Evolutionary conservation across 2,113 vertebrate species (phyloP).

Genomic region (Etheostoma cragini): DNA sequence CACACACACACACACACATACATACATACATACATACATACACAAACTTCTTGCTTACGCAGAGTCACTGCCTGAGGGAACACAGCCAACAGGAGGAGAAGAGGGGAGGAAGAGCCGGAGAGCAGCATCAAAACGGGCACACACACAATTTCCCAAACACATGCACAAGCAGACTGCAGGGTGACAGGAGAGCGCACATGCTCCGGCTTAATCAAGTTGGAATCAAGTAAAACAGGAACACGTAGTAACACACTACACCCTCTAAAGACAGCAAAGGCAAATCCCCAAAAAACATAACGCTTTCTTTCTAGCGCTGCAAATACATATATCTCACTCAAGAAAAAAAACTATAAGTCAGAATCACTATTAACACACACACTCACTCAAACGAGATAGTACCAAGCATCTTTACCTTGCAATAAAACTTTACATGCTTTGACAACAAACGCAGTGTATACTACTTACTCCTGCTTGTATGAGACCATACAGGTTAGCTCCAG

Average conservation of each 20-base stretch:
- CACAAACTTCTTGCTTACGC: conserved; percentile 61
- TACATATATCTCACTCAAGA: background rate
- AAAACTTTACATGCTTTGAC: background rate
- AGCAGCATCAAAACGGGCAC: conserved; percentile 40
- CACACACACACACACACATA: conserved; percentile 24
- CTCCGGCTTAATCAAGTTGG: conserved; percentile 39
- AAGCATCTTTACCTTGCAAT: conserved; percentile 17
- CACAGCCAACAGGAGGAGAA: conserved; percentile 63
- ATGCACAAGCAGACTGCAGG: conserved; percentile 51
- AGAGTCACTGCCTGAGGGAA: conserved; percentile 71
- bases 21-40: conserved; percentile 12
- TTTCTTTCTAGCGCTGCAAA: background rate
- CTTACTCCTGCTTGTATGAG: background rate
- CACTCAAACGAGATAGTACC: background rate
- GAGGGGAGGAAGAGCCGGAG: conserved; percentile 41
- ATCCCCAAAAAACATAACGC: background rate
- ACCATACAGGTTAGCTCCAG: conserved; percentile 16
- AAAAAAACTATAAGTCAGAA: background rate
- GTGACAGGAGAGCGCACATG: conserved; percentile 25
- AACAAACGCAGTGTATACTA: background rate
- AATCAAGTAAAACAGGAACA: too few relatives aligned
- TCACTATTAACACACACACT: conserved; percentile 2
- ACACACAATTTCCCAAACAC: conserved; percentile 24
- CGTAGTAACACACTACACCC: conserved; percentile 25
- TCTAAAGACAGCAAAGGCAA: conserved; percentile 2